A percentile compares a stretch with the other conserved stretches of the same genome.
Conservation (phyloP, 2,888 invertebrate genomes). For the Tipula confusa region DNA sequence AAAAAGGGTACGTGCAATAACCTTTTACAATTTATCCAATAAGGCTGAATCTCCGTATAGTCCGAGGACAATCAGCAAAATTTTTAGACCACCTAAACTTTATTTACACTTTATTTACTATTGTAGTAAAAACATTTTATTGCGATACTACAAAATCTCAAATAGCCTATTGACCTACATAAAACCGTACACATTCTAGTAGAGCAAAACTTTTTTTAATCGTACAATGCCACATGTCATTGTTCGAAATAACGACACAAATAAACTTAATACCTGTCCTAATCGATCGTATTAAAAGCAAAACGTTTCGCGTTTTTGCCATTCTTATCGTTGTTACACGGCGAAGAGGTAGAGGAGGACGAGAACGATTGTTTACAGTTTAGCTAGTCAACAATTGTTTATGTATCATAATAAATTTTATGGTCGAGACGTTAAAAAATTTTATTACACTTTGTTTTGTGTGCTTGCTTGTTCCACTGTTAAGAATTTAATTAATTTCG, state of each 20-base stretch:
- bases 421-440: background rate
- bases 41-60: too few species aligned
- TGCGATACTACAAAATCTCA: too few species aligned
- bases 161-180: too few species aligned
- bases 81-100: too few species aligned
- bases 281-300: background rate
- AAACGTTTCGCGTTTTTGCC: background rate
- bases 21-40: too few species aligned
- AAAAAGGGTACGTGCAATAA: too few species aligned
- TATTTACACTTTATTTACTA: too few species aligned
- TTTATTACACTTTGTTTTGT: background rate
- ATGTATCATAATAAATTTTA: slow-evolving; percentile 4
- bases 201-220: background rate
- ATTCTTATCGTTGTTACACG: background rate
- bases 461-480: background rate
- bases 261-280: background rate
- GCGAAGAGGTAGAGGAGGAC: too few species aligned
- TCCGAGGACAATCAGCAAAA: too few species aligned
- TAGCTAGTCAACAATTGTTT: background rate
- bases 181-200: too few species aligned
- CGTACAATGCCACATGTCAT: background rate
- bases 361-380: background rate
- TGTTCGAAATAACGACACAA: background rate
- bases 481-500: slow-evolving; percentile 4
- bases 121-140: too few species aligned